Base-by-base conservation (phyloP, 2,888 invertebrate genomes). In the Camptogramma bilineatum region DNA sequence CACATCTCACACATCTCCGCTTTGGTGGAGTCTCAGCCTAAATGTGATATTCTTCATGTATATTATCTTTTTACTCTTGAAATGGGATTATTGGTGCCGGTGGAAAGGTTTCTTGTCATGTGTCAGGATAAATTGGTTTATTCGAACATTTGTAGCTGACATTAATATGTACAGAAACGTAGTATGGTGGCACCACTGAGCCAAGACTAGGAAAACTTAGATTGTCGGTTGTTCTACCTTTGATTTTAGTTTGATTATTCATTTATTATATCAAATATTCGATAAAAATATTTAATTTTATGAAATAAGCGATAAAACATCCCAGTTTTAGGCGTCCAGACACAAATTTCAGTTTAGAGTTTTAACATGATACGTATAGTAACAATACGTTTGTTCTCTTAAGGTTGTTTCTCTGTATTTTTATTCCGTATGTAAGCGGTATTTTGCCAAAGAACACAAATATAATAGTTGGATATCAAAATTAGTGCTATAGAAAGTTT, bases 401-500 rank as follows among this genome's bases (percentile, higher is more conserved):
- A 48, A 48, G 42, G 52, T 57, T 50, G 48, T 57, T 62, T 31
- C 16, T 62, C 34, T 44, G 44, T 63, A 44, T 47, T 51, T 16
- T 16, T 54, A 48, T 48, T 39, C 53, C 31, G 28, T 50, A 51
- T 42, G 19, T 48, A 62, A 56, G 18, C 57, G 51, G 58, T 62
- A 62, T 57, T 53, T 57, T 66, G 66, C 66, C 66, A 66, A 66
- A 66, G 66, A 66, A 66, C 39, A 57, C 39, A 47, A 16, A 51
- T 62, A 65, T 54, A 54, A 59, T 66, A 62, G 53, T 44, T 50
- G n/a, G n/a, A 18, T 57, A 62, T 62, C 66, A 62, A 54, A 62
- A 61, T 55, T 58, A 62, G 58, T 59, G 50, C 31, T 58, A 64
- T 67, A 68, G 61, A 62, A 56, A 31, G 69, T 72, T 73, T 75